These are phyloP conservation scores for Microplitis manilae DNA, from an alignment of 2,888 invertebrate species.

Conservation along the genomic window DNA sequence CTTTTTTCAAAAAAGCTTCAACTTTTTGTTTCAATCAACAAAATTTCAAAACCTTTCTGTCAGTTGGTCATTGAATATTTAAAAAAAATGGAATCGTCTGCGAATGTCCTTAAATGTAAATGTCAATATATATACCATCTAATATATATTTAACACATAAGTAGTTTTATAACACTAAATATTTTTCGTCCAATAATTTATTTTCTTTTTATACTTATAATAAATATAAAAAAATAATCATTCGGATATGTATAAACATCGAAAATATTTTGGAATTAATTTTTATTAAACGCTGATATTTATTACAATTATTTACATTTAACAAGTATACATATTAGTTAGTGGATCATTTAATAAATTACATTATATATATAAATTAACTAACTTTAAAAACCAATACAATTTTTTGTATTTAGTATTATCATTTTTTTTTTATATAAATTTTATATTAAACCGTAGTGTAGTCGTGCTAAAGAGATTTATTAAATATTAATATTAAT, in stretches of 20 bases:
- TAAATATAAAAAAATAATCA: neutral
- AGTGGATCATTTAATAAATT: conserved; percentile 33
- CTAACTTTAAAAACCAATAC: conserved; percentile 23
- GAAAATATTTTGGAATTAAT: neutral
- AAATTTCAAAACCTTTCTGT: too few species aligned
- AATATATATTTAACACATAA: too few species aligned
- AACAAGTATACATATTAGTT: neutral
- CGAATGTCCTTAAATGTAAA: too few species aligned
- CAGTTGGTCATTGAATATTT: too few species aligned
- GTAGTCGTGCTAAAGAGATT: neutral
- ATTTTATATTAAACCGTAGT: neutral
- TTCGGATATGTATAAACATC: neutral
- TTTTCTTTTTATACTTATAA: neutral
- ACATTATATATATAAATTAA: conserved; percentile 29
- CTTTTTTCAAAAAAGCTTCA: too few species aligned
- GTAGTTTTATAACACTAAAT: too few species aligned
- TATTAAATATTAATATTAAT: neutral
- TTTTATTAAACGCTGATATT: neutral
- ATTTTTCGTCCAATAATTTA: neutral
- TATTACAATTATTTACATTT: neutral
- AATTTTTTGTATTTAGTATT: conserved; percentile 15
- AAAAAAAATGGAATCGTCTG: too few species aligned
- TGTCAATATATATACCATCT: too few species aligned
- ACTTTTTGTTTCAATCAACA: too few species aligned
- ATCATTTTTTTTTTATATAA: neutral